Evolutionary conservation across 2,888 invertebrate species (phyloP), one percentile per base, ranked within the genome.

Genomic region (Phyto melanocephala): DNA sequence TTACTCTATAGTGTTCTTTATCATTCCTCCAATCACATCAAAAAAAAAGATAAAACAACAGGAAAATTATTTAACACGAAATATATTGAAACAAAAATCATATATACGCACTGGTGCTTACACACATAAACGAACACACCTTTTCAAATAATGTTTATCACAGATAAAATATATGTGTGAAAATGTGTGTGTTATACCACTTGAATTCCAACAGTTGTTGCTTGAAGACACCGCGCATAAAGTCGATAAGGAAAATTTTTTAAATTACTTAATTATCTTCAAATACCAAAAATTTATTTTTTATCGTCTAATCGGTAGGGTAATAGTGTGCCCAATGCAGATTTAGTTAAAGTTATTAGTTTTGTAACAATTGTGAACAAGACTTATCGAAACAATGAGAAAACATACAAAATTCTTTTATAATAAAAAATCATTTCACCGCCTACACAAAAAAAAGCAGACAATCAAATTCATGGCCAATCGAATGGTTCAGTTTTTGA

Each of bases 1-100:
- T 6, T 28, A 6, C 24, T 24, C 56, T 11, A 62, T 42, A 42
- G 10, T n/a, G 2, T 42, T 22, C 17, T 17, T 42, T 45, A 3
- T 28, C 28, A 15, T 47, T 17, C 22, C 8, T 0, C 7, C 5
- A 28, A 28, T 28, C 28, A 28, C 3, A n/a, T 17, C 40, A 1
- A 10, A 1, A 24, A 13, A 28, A 56, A 58, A 5, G 10, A 4
- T 47, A 22, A 72, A 67, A 60, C n/a, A 75, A 58, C 17, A 28
- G 40, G 71, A 67, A 74, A 60, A 71, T 71, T 54, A 71, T 71
- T 76, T 60, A 71, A 65, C 50, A 76, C 28, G 35, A 58, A 67
- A 81, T 58, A 76, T 50, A 75, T 65, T 72, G 28, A 47, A 65
- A 50, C 35, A n/a, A 10, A 24, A 17, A 56, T 7, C 22, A 28